Base-by-base conservation (phyloP, 2,888 invertebrate species). In the Hemicrepidius hirtus region DNA sequence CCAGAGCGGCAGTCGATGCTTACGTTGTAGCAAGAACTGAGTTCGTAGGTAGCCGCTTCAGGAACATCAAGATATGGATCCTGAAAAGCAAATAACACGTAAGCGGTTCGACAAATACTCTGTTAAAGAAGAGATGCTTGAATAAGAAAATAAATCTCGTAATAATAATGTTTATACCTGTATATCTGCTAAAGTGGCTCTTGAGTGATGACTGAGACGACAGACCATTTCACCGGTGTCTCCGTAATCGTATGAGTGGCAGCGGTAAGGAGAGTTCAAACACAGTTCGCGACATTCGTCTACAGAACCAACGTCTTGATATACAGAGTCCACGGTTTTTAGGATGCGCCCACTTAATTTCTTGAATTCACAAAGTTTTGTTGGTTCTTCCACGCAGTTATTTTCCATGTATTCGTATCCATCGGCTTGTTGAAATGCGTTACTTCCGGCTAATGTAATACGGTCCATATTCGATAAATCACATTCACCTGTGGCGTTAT, bases 141-240 rank as follows among this genome's bases (percentile, higher is more conserved):
- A 21, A 37, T 37, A 16, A 20, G 13, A 57, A 12, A 37, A 37
- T 37, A 40, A 57, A 57, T 57, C 40, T 20, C 12, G 37, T 21
- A 37, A 73, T 66, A 6, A 60, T 28, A 28, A 41, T 28, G 60
- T 41, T 55, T 44, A 12, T 86, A 93, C 95, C 90, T 95, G 94
- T 80, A 96, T 95, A 84, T 96, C 95, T 60, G 94, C 92, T 74
- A 97, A 90, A 16, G 97, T 96, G 41, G 96, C 94, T 78, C 95
- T 91, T 63, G 96, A 94, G 85, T 97, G 96, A 88, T 97, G 97
- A 78, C 96, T 96, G 28, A 97, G 91, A 81, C 97, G 92, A 88
- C 97, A 97, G 59, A 97, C 96, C 89, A 95, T 94, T 83, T 97
- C 97, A 66, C 96, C 96, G 77, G 96, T 96, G 84, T 97, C 97